Base-by-base conservation (phyloP, 2,888 invertebrate genomes). In the Cybosia mesomella region DNA sequence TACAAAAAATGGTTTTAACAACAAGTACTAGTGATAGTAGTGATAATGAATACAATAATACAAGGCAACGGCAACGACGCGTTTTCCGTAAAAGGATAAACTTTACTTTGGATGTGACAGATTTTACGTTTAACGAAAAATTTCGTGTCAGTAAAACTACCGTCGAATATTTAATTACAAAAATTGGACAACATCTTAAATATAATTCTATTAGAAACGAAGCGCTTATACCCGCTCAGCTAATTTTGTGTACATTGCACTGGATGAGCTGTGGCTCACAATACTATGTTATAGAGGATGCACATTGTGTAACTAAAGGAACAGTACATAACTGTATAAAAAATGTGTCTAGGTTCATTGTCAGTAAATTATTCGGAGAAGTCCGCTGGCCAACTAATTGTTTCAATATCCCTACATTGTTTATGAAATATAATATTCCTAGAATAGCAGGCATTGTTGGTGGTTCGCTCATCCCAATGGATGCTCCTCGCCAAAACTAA, bases 21-120 rank as follows among this genome's bases (percentile, higher is more conserved):
- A 58, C 53, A 55, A 55, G 55, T n/a, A n/a, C n/a, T 55, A 55
- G 55, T 55, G 55, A 55, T 10, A 39, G 60, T 59, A 59, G 43
- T 21, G 15, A 22, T 59, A 28, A 36, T 59, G 43, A 43, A 39
- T 39, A 55, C 49, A 49, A 49, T 49, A 49, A 49, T 55, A 55
- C 22, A 9, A 55, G 55, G 21, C n/a, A n/a, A n/a, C n/a, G 55
- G 22, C 55, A 55, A 22, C 55, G 55, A 10, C n/a, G 55, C 21
- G 24, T 55, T 55, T 55, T 55, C 22, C 55, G 10, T 55, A 55
- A 55, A 55, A 55, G 55, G 55, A 55, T 55, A 55, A 55, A 55
- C 21, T 55, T 55, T 55, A 55, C 55, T 22, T 55, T 55, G 10
- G 10, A 55, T 22, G 22, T 49, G 49, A 49, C 49, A 49, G 49